Percentiles rank a stretch among this genome's conserved stretches.
phyloP scores from a whole-genome alignment of 2,113 vertebrate genomes.

The Hyaena hyaena region DNA sequence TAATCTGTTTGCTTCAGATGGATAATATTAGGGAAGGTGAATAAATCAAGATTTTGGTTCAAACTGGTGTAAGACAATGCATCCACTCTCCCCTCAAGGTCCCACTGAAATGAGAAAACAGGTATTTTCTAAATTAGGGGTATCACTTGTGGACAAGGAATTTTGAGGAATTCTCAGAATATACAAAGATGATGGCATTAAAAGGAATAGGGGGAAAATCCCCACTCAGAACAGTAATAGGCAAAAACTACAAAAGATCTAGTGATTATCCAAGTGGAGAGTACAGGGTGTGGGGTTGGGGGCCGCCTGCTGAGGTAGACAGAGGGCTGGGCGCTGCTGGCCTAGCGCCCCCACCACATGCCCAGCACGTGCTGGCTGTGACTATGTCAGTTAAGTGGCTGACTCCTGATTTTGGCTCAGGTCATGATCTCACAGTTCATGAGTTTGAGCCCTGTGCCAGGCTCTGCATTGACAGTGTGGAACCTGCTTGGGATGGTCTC shows the following conservation, averaged over 20 bases:
- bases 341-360: accelerated
- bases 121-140: not conserved
- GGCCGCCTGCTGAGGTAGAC: accelerated
- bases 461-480: too few species aligned
- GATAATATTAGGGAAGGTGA: not conserved
- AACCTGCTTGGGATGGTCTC: too few species aligned
- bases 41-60: too few species aligned
- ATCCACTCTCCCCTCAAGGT: not conserved
- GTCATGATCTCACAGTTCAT: too few species aligned
- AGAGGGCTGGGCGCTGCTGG: not conserved
- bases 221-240: not conserved
- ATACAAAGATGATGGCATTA: not conserved
- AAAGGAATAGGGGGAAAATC: not conserved
- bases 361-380: not conserved
- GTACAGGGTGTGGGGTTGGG: accelerated
- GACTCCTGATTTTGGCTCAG: too few species aligned
- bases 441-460: too few species aligned
- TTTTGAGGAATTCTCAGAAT: not conserved
- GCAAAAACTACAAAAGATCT: not conserved
- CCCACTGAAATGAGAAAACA: not conserved
- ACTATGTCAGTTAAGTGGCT: too few species aligned
- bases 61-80: not conserved
- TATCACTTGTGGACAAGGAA: not conserved
- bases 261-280: not conserved
- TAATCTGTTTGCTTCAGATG: not conserved